Evolutionary conservation across 2,113 vertebrate genomes (phyloP), one percentile per base, ranked within the genome.

Genomic region (Amia ocellicauda): DNA sequence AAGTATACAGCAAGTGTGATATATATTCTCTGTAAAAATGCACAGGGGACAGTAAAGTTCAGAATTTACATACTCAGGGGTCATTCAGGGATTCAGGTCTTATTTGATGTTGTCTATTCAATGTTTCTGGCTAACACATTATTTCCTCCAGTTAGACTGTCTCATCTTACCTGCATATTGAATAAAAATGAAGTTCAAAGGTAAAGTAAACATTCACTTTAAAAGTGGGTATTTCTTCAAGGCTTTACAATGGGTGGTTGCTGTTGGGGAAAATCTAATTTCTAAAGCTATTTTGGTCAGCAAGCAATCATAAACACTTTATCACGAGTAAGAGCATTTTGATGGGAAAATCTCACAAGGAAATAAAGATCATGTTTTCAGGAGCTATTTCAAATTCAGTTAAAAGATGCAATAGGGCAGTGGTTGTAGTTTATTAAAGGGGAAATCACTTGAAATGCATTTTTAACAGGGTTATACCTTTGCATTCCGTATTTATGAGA

Each of bases 241-340:
- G 72, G 61, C 74, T 61, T 66, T 36, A 73, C 66, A 82, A 77
- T 66, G 56, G 8, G 58, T 77, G 70, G 52, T n/a, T 74, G 69
- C 62, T 56, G 75, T 62, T 78, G 75, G 71, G 78, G 75, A 70
- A 54, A 59, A 78, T 74, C 77, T 80, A 80, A 76, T 79, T 80
- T 75, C 65, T 54, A 65, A 68, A 79, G 77, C 77, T 80, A 83
- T 82, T 85, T 79, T 75, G 73, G 78, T 75, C 70, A 72, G 64
- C 62, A 78, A 75, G 78, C 77, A 78, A 70, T 70, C 62, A 78
- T 83, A 83, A 85, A 79, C 81, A 78, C 60, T 79, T 81, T 84
- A 86, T 63, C 64, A 76, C 26, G 69, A 80, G 72, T 79, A 78
- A 80, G 79, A 75, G 58, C 58, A 74, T 85, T 83, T 77, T 75